Percentiles rank a stretch among this genome's conserved stretches.
Evolutionary conservation across 2,888 invertebrate genomes (phyloP).

Genomic region (Pristionchus exspectatus): DNA sequence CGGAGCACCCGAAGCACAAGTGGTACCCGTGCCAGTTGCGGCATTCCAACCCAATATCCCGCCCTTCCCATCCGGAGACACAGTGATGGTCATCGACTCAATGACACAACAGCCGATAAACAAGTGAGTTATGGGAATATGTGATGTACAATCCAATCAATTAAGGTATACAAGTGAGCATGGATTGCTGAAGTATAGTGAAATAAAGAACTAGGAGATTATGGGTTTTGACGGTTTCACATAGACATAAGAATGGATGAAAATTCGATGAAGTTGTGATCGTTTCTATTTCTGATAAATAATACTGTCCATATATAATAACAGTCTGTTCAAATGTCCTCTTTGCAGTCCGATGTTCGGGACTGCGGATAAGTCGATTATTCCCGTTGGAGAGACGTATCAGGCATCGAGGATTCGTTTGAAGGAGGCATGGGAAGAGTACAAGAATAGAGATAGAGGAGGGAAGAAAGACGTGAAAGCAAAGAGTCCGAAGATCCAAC

Average conservation of each 20-base stretch:
- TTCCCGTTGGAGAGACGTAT: conserved; percentile 24
- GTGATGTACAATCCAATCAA: too few species aligned
- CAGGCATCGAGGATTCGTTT: conserved; percentile 36
- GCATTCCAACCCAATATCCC: conserved; percentile 53
- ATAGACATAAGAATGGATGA: too few species aligned
- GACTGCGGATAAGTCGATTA: neutral
- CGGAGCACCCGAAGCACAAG: neutral
- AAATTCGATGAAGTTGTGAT: too few species aligned
- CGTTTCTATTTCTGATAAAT: too few species aligned
- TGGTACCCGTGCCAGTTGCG: neutral
- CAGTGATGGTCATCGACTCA: conserved; percentile 38
- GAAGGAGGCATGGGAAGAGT: conserved; percentile 56
- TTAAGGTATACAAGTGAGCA: too few species aligned
- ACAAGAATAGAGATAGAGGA: conserved; percentile 46
- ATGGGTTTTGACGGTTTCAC: too few species aligned
- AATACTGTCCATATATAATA: neutral
- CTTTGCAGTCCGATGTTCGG: conserved; percentile 20
- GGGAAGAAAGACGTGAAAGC: conserved; percentile 8
- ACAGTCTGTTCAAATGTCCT: neutral
- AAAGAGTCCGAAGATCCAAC: neutral
- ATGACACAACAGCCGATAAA: conserved; percentile 43
- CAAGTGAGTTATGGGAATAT: conserved; percentile 26
- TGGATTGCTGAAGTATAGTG: too few species aligned
- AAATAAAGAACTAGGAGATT: too few species aligned
- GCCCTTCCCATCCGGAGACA: conserved; percentile 27